Conservation (phyloP, 2,888 invertebrate species). For the Aspidapion aeneum region DNA sequence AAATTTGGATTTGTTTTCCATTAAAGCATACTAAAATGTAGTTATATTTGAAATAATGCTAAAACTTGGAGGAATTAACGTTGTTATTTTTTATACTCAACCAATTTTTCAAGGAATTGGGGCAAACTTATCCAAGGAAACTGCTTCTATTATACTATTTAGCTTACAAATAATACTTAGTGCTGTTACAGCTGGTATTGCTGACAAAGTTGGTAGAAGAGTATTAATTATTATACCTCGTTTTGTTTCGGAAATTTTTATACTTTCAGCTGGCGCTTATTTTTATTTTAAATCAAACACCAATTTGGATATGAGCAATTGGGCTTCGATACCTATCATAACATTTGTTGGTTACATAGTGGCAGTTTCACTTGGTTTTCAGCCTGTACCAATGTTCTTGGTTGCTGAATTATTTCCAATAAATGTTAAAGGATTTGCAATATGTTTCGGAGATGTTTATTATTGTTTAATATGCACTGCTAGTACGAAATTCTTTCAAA, state of each 20-base stretch:
- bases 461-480: constrained; percentile 38
- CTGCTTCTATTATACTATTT: background rate
- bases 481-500: constrained; percentile 49
- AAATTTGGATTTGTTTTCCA: constrained; percentile 50
- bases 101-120: constrained; percentile 47
- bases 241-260: constrained; percentile 44
- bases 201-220: constrained; percentile 55
- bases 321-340: constrained; percentile 47
- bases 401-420: constrained; percentile 55
- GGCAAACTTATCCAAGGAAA: background rate
- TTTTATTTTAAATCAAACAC: constrained; percentile 47
- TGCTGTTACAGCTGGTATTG: constrained; percentile 54
- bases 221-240: constrained; percentile 53
- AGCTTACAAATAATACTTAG: constrained; percentile 56
- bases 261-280: constrained; percentile 47
- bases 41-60: constrained; percentile 57
- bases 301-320: constrained; percentile 38
- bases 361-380: constrained; percentile 51
- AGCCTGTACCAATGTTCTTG: constrained; percentile 52
- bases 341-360: constrained; percentile 50
- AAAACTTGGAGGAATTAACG: constrained; percentile 58
- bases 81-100: constrained; percentile 60
- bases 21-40: constrained; percentile 59
- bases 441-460: constrained; percentile 43
- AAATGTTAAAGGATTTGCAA: constrained; percentile 54